Percentiles rank a stretch among this genome's conserved stretches.
Evolutionary conservation across 2,888 invertebrate genomes (phyloP).

Genomic region (Ectemnius lituratus): DNA sequence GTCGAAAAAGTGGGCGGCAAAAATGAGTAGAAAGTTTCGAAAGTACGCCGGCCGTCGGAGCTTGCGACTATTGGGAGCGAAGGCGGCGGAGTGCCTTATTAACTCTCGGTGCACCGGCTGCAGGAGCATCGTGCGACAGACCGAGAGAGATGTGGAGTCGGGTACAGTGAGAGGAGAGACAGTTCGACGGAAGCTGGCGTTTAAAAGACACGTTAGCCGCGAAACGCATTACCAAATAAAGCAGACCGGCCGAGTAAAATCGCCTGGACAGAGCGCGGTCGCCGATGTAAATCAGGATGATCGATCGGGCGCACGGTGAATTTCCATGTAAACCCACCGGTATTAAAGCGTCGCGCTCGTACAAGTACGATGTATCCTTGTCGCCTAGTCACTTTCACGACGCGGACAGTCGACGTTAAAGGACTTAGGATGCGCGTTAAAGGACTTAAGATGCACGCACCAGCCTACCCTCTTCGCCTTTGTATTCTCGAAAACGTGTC

Average conservation of each 20-base stretch:
- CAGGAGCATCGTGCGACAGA: no score
- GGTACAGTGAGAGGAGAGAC: no score
- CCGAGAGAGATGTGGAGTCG: no score
- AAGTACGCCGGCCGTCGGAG: no score
- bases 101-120: no score
- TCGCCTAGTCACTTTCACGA: conserved; percentile 45
- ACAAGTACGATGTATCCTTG: conserved; percentile 17
- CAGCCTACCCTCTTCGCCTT: background rate
- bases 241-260: conserved; percentile 24
- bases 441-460: background rate
- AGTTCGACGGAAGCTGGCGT: background rate
- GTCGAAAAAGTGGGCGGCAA: no score
- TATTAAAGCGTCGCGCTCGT: conserved; percentile 28
- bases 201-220: conserved; percentile 11
- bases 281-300: conserved; percentile 36
- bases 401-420: background rate
- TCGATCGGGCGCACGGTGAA: conserved; percentile 27
- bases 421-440: no score
- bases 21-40: no score
- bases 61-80: no score
- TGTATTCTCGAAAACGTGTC: no score
- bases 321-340: conserved; percentile 37
- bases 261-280: conserved; percentile 10
- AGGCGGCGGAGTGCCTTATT: no score
- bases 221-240: conserved; percentile 8